Evolutionary conservation across 2,113 vertebrate genomes (phyloP), one percentile per base, ranked within the genome.

Genomic region (Actinemys pallida): DNA sequence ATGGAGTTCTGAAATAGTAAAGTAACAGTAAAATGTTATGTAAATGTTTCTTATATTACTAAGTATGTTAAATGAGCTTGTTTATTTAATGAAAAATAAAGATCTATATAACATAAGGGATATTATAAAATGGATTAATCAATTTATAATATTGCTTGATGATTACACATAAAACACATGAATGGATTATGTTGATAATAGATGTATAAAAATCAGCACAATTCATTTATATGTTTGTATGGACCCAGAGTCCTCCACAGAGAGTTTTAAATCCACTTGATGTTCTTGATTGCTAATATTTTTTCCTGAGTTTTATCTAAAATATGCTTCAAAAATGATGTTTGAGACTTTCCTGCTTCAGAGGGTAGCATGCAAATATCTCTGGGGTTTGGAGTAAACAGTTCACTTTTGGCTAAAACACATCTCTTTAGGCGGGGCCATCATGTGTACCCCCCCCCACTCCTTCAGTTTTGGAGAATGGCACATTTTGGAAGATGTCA

Each of bases 171-270:
- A 83, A 95, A 95, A 97, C n/a, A 93, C 81, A 92, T 89, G 19
- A 39, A 72, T 0, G 3, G 94, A 97, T 97, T 96, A 93, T 0
- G 0, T 50, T 91, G 92, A 97, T 96, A 96, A 97, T 96, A 96
- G 96, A 96, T 96, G 96, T 97, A 96, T 96, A 97, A 96, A 65
- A 97, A 96, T 96, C 94, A 95, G 83, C 94, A 91, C 97, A 95
- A 96, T 94, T 94, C 91, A 94, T 88, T 87, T 86, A 90, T 50
- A 96, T 93, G 89, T 92, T 94, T 93, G 87, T 96, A 96, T 94
- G 93, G 94, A 69, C 78, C 56, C 81, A 88, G 87, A 82, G 83
- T 82, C 89, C 84, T 97, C 90, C 76, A 96, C 83, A 95, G 94
- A 97, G 82, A 95, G 76, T 93, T 88, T 92, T 83, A 96, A 83